Evolutionary conservation across 2,888 invertebrate genomes (phyloP).

Genomic region (Drymonia ruficornis): DNA sequence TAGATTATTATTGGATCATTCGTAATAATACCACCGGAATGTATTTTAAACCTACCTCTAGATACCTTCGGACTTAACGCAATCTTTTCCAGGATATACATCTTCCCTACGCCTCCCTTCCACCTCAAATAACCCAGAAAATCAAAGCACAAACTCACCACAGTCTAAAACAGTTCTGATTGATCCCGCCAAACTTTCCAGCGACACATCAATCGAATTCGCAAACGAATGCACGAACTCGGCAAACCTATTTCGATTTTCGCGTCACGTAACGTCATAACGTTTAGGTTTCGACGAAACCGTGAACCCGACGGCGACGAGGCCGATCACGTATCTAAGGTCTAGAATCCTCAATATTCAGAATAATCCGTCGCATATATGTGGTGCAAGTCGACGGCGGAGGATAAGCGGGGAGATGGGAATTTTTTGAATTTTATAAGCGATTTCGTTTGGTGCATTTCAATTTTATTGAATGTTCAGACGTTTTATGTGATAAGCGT

Average conservation of each 20-base stretch:
- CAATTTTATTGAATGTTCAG: slow-evolving; percentile 49
- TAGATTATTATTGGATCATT: too few relatives aligned
- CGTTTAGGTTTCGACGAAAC: slow-evolving; percentile 44
- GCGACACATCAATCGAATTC: slow-evolving; percentile 4
- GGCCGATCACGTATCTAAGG: slow-evolving; percentile 57
- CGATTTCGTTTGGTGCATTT: slow-evolving; percentile 53
- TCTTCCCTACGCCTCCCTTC: too few relatives aligned
- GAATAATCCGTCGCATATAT: slow-evolving; percentile 55
- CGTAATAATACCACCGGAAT: too few relatives aligned
- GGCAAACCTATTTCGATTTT: slow-evolving; percentile 26
- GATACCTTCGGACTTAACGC: too few relatives aligned
- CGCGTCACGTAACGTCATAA: slow-evolving; percentile 46
- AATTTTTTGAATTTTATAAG: slow-evolving; percentile 51
- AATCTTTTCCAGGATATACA: too few relatives aligned
- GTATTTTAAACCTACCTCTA: too few relatives aligned
- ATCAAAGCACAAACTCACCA: neutral
- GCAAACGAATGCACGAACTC: slow-evolving; percentile 13
- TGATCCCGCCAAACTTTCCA: neutral
- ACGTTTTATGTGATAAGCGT: slow-evolving; percentile 36
- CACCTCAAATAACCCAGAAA: too few relatives aligned
- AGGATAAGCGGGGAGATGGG: slow-evolving; percentile 37
- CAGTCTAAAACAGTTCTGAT: neutral
- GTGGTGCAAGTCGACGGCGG: slow-evolving; percentile 17
- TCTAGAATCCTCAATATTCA: slow-evolving; percentile 64
- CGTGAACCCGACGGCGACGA: slow-evolving; percentile 39